These are phyloP conservation scores for Dysdera silvatica DNA, from an alignment of 1,140 invertebrate species.

Conservation along the genomic window DNA sequence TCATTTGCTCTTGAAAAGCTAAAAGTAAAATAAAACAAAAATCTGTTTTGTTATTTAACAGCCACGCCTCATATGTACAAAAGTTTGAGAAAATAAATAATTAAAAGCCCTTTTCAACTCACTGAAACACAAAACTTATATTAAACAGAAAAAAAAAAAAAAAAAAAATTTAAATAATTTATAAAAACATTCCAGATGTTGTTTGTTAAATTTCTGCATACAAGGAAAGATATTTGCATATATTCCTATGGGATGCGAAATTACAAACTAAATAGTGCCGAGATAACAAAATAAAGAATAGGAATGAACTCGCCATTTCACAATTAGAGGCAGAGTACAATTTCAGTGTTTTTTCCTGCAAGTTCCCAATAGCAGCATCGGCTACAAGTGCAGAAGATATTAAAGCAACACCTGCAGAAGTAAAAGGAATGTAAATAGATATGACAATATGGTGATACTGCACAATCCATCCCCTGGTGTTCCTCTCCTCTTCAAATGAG, in stretches of 20 bases:
- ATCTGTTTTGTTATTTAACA: too few species aligned
- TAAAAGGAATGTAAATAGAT: slow-evolving; percentile 14
- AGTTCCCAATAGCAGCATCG: slow-evolving; percentile 90
- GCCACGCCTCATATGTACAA: too few species aligned
- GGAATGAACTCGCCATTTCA: slow-evolving; percentile 59
- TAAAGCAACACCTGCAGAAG: slow-evolving; percentile 62
- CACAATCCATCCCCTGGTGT: too few species aligned
- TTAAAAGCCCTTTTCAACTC: too few species aligned
- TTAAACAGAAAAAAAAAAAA: slow-evolving; percentile 1
- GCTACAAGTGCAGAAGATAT: slow-evolving; percentile 79
- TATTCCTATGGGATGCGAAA: not conserved
- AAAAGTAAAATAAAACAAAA: too few species aligned
- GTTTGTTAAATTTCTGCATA: not conserved
- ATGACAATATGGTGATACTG: too few species aligned
- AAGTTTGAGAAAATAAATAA: too few species aligned
- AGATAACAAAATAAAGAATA: not conserved
- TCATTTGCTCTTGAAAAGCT: too few species aligned
- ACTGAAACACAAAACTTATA: too few species aligned
- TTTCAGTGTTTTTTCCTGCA: slow-evolving; percentile 91
- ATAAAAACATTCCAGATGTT: not conserved
- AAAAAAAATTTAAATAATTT: not conserved
- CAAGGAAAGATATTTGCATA: not conserved
- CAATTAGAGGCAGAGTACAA: slow-evolving; percentile 69
- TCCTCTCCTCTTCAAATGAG: too few species aligned
- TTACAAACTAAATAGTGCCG: not conserved